Percentiles rank a stretch among this genome's conserved stretches.
Conservation (phyloP, 2,113 vertebrate species). For the Danio rerio region GRCz12tu NC_133190.1:5604001-5604500, state of each 20-base stretch:
- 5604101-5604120: constrained; percentile 17
- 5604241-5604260: constrained; percentile 69
- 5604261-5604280: constrained; percentile 64
- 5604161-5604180: constrained; percentile 68
- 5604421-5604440: constrained; percentile 84
- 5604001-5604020: too few relatives aligned
- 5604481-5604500: constrained; percentile 80
- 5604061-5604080: too few relatives aligned
- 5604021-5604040: too few relatives aligned
- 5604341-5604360: constrained; percentile 65
- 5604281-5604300: constrained; percentile 64
- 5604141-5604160: constrained; percentile 68
- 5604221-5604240: constrained; percentile 61
- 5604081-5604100: constrained; percentile 12
- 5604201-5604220: constrained; percentile 66
- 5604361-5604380: constrained; percentile 75
- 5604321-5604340: constrained; percentile 70
- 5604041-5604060: too few relatives aligned
- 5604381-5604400: constrained; percentile 64
- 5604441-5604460: constrained; percentile 77
- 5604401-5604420: constrained; percentile 67
- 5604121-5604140: constrained; percentile 58
- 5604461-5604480: constrained; percentile 77
- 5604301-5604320: constrained; percentile 80
- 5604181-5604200: constrained; percentile 67